Percentiles rank a stretch among this genome's conserved stretches.
phyloP scores from a whole-genome alignment of 23 tunicate species.

The Ascidia mentula region DNA sequence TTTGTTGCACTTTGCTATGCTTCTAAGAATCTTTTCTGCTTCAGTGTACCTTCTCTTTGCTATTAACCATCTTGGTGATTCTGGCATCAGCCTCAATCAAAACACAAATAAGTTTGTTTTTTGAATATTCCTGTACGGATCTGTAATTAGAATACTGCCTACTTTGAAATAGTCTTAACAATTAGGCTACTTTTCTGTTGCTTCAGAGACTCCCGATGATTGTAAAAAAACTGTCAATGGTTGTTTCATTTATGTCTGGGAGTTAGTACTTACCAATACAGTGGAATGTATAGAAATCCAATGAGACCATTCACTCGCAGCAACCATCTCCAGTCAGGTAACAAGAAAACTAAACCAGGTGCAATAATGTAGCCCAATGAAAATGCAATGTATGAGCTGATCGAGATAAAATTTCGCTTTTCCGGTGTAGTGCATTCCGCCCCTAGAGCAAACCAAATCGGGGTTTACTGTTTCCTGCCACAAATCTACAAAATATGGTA shows the following conservation, averaged over 20 bases:
- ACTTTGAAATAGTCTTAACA: no score
- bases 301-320: not conserved
- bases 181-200: no score
- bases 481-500: not conserved
- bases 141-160: no score
- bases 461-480: not conserved
- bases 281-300: constrained; percentile 14
- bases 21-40: not conserved
- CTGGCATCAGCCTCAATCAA: constrained; percentile 8
- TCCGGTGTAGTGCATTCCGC: constrained; percentile 8
- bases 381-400: constrained; percentile 14
- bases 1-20: not conserved
- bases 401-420: constrained; percentile 26
- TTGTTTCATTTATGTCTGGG: no score
- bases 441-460: not conserved
- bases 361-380: constrained; percentile 16
- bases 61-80: not conserved
- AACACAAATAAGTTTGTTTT: no score
- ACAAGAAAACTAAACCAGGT: constrained; percentile 1
- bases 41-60: not conserved
- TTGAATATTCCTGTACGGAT: no score
- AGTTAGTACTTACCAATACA: constrained; percentile 15
- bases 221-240: no score
- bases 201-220: no score
- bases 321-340: constrained; percentile 23